Evolutionary conservation across 2,113 vertebrate species (phyloP).

Genomic region (Ivindomyrus marchei): DNA sequence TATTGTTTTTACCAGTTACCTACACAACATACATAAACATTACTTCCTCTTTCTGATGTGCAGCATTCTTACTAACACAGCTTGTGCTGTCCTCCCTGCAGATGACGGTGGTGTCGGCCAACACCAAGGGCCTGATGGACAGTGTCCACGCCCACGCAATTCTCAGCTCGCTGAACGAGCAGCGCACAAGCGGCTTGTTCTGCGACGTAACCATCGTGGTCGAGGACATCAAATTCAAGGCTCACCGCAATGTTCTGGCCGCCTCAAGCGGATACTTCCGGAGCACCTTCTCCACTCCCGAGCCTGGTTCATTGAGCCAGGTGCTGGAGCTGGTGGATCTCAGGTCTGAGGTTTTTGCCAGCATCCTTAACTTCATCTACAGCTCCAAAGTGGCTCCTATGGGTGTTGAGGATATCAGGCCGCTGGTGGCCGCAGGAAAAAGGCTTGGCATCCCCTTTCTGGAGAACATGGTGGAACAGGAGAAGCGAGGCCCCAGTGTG

Average conservation of each 20-base stretch:
- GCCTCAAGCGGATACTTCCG: conserved; percentile 93
- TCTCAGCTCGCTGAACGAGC: conserved; percentile 86
- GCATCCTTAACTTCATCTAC: conserved; percentile 95
- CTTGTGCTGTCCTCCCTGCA: conserved; percentile 47
- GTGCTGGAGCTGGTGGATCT: conserved; percentile 90
- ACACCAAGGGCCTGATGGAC: conserved; percentile 79
- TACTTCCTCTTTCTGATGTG: neutral
- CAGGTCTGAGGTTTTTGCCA: conserved; percentile 93
- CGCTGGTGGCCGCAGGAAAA: conserved; percentile 83
- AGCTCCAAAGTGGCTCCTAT: conserved; percentile 78
- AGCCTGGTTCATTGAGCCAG: conserved; percentile 75
- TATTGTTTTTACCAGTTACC: neutral
- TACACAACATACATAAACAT: neutral
- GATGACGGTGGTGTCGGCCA: conserved; percentile 84
- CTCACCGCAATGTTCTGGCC: conserved; percentile 91
- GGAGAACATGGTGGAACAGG: conserved; percentile 68
- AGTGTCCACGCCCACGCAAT: conserved; percentile 79
- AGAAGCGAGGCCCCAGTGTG: conserved; percentile 35
- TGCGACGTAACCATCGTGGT: conserved; percentile 97
- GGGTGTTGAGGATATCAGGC: conserved; percentile 68
- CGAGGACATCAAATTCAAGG: conserved; percentile 95
- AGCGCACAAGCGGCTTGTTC: conserved; percentile 84
- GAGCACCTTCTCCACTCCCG: conserved; percentile 77
- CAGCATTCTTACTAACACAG: neutral
- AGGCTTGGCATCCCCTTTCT: conserved; percentile 92